Conservation (phyloP, 1,140 invertebrate genomes). For the Copidosoma floridanum region DNA sequence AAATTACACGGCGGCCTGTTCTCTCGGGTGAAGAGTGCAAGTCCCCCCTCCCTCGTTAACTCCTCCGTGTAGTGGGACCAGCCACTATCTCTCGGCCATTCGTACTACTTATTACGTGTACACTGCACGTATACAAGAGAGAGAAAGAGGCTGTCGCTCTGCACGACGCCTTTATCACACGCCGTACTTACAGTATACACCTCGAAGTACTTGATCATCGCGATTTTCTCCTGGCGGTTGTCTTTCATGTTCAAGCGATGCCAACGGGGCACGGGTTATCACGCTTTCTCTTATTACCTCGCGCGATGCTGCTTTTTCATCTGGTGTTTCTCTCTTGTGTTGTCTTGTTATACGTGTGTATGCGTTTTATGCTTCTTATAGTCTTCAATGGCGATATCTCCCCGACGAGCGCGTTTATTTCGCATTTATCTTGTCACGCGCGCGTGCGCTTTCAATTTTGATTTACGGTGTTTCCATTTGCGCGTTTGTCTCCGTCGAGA, state of each 20-base stretch:
- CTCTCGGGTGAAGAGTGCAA: background rate
- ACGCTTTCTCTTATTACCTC: slow-evolving; percentile 26
- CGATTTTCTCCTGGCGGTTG: background rate
- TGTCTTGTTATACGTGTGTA: background rate
- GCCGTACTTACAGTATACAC: no score
- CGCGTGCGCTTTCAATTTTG: no score
- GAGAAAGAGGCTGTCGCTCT: no score
- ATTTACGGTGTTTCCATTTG: no score
- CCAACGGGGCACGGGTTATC: slow-evolving; percentile 38
- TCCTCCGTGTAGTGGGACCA: no score
- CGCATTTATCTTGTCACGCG: slow-evolving; percentile 2
- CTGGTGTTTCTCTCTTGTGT: no score
- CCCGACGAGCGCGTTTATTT: background rate
- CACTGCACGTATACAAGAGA: no score
- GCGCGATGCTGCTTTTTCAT: background rate
- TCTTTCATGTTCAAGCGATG: background rate
- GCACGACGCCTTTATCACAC: no score
- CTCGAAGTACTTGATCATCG: background rate
- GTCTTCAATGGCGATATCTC: background rate
- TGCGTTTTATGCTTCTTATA: background rate
- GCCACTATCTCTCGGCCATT: no score
- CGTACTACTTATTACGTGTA: no score
- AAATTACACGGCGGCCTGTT: slow-evolving; percentile 6
- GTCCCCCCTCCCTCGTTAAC: slow-evolving; percentile 22
- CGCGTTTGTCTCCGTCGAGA: no score